A percentile compares a stretch with the other conserved stretches of the same genome.
Evolutionary conservation across 1,140 invertebrate genomes (phyloP).

Genomic region (Matsumurasca onukii): DNA sequence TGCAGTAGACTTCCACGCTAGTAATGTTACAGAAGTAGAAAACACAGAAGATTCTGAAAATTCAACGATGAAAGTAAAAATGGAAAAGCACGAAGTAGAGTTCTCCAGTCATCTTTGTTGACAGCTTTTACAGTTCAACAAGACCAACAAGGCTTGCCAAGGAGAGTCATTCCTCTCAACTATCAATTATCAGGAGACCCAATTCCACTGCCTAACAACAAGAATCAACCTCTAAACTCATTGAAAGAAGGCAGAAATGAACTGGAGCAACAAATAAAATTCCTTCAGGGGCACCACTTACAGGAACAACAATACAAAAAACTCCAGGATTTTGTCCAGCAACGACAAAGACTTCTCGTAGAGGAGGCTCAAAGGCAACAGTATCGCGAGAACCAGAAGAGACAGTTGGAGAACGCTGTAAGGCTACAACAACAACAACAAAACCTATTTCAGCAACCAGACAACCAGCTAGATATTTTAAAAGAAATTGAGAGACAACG

Average conservation of each 20-base stretch:
- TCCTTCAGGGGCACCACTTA: slow-evolving; percentile 62
- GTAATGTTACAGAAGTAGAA: slow-evolving; percentile 62
- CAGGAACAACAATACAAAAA: slow-evolving; percentile 46
- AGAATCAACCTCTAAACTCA: slow-evolving; percentile 53
- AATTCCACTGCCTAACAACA: slow-evolving; percentile 34
- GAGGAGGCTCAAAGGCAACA: slow-evolving; percentile 41
- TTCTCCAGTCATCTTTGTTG: slow-evolving; percentile 76
- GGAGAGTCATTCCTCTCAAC: slow-evolving; percentile 69
- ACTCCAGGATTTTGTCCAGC: slow-evolving; percentile 39
- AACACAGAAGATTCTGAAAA: slow-evolving; percentile 46
- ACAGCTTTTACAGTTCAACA: slow-evolving; percentile 82
- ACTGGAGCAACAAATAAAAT: slow-evolving; percentile 65
- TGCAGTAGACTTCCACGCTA: slow-evolving; percentile 36
- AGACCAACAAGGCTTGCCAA: slow-evolving; percentile 70
- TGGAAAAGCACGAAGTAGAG: slow-evolving; percentile 59
- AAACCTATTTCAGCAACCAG: slow-evolving; percentile 23
- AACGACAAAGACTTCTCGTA: slow-evolving; percentile 46
- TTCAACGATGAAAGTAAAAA: slow-evolving; percentile 30
- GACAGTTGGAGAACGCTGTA: slow-evolving; percentile 36
- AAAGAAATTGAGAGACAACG: slow-evolving; percentile 17
- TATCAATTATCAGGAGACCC: slow-evolving; percentile 45
- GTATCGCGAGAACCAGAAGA: slow-evolving; percentile 41
- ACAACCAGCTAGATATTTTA: background rate
- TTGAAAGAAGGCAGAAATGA: slow-evolving; percentile 66
- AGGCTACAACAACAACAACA: slow-evolving; percentile 41